These are phyloP conservation scores for Megalonaias nervosa DNA, from an alignment of 1,140 invertebrate species.

Conservation along the genomic window DNA sequence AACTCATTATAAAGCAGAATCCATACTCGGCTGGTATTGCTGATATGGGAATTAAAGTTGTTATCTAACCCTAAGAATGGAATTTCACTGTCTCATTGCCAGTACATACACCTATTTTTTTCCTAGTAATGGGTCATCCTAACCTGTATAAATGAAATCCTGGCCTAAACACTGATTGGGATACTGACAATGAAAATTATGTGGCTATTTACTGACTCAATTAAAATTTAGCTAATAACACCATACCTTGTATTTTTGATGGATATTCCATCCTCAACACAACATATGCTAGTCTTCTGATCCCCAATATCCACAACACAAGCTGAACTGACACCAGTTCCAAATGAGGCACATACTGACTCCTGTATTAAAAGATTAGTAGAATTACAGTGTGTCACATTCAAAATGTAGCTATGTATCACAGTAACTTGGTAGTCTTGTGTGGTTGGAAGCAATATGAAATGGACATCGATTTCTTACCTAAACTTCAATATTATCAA, in stretches of 20 bases:
- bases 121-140: neutral
- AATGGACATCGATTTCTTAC: too few species aligned
- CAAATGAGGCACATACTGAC: conserved; percentile 94
- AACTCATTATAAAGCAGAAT: neutral
- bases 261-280: conserved; percentile 96
- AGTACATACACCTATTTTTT: neutral
- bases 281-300: conserved; percentile 95
- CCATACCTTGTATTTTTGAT: conserved; percentile 83
- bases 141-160: too few species aligned
- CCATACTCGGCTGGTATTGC: neutral
- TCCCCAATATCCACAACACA: conserved; percentile 97
- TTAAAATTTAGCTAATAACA: neutral
- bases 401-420: too few species aligned
- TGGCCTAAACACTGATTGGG: neutral
- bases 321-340: conserved; percentile 90
- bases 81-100: neutral
- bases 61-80: neutral
- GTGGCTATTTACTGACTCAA: neutral
- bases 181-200: neutral
- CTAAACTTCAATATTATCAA: too few species aligned
- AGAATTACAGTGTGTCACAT: too few species aligned
- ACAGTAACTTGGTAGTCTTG: too few species aligned
- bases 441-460: too few species aligned
- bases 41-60: neutral
- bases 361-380: conserved; percentile 75